Conservation (phyloP, 2,888 invertebrate genomes). For the Bombylius major region DNA sequence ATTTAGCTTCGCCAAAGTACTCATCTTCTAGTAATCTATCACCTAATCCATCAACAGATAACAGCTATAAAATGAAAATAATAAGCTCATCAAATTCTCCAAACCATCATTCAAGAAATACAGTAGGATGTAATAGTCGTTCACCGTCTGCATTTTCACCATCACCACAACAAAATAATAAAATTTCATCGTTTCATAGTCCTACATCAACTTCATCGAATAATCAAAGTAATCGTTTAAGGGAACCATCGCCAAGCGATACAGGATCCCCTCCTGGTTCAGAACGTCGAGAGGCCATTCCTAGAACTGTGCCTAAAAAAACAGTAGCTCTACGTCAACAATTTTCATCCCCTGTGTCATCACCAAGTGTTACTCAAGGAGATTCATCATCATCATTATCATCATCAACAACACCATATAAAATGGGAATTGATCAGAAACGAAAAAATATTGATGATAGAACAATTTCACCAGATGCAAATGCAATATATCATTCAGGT, state of each 20-base stretch:
- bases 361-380: background rate
- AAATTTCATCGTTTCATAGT: conserved; percentile 1
- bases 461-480: conserved; percentile 6
- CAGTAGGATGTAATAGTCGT: conserved; percentile 28
- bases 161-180: conserved; percentile 1
- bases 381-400: background rate
- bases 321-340: conserved; percentile 37
- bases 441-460: conserved; percentile 5
- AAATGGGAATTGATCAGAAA: conserved; percentile 10
- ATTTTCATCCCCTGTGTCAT: conserved; percentile 36
- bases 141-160: conserved; percentile 8
- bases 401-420: conserved; percentile 2
- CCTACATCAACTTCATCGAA: conserved; percentile 1
- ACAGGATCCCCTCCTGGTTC: conserved; percentile 4
- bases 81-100: conserved; percentile 18
- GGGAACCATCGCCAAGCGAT: background rate
- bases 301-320: conserved; percentile 37
- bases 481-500: conserved; percentile 7
- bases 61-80: conserved; percentile 14
- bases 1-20: conserved; percentile 20
- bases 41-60: conserved; percentile 8
- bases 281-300: conserved; percentile 21
- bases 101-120: conserved; percentile 18
- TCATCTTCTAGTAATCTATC: conserved; percentile 20
- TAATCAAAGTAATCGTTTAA: conserved; percentile 3